Conservation (phyloP, 2,888 invertebrate species). For the Blastobasis adustella region DNA sequence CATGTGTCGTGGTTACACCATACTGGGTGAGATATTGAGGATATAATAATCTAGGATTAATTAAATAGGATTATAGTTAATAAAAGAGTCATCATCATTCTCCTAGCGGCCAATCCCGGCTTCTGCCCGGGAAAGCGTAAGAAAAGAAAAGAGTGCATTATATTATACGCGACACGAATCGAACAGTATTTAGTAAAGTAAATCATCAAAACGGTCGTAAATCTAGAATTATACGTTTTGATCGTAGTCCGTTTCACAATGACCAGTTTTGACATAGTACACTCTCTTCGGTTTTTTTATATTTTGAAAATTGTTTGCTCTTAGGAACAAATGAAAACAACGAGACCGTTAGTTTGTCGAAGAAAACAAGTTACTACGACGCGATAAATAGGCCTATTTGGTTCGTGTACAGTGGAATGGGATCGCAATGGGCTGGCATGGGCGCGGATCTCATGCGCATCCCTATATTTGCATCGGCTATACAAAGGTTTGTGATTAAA, state of each 20-base stretch:
- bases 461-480: slow-evolving; percentile 70
- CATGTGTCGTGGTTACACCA: slow-evolving; percentile 77
- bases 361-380: slow-evolving; percentile 31
- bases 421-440: slow-evolving; percentile 81
- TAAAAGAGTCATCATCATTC: background rate
- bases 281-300: no score
- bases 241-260: no score
- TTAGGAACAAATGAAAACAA: slow-evolving; percentile 31
- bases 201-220: no score
- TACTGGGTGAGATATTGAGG: slow-evolving; percentile 33
- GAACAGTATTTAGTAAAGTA: no score
- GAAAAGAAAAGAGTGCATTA: no score
- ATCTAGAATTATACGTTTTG: no score
- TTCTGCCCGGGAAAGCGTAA: no score
- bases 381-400: slow-evolving; percentile 67
- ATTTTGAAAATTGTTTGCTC: background rate
- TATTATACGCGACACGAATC: no score
- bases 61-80: no score
- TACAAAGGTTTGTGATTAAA: slow-evolving; percentile 42
- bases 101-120: no score
- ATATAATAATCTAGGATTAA: no score
- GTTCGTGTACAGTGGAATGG: slow-evolving; percentile 83
- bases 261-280: no score
- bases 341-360: slow-evolving; percentile 26
- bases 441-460: slow-evolving; percentile 76